Evolutionary conservation across 2,888 invertebrate species (phyloP), one percentile per base, ranked within the genome.

Genomic region (Nomada goodeniana): DNA sequence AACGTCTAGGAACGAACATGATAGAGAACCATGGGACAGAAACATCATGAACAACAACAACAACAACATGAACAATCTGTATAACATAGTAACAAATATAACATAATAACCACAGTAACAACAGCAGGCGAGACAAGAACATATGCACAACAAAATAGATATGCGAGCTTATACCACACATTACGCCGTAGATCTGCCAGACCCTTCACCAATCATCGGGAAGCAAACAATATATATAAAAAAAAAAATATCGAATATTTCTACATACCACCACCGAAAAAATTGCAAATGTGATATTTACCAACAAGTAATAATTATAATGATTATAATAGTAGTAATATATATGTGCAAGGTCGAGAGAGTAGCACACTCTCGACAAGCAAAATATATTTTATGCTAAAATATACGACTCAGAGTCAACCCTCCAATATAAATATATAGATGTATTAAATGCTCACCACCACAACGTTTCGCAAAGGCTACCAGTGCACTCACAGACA

Each of bases 401-500:
- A 44, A 53, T 57, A 84, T 78, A 85, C 83, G 81, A 67, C 65
- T 80, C 77, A 83, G 61, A 70, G 70, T 83, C 75, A 72, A 79
- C 75, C 71, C 76, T 84, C 69, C 79, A 80, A 36, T 80, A 76
- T 72, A 36, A 1, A 23, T 23, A 23, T 71, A 70, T 52, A 77
- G 65, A 74, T 69, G 84, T 74, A 59, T 84, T 86, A 86, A 86
- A 87, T 88, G 89, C 88, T 90, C 90, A 90, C 89, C 90, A 91
- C 89, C 90, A 91, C 90, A 90, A 91, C 90, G 91, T 91, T 89
- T 87, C 88, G 85, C 90, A 91, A 92, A 88, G 92, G 91, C 92
- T 92, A 92, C 91, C 90, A 92, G 91, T 91, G 93, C 93, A 93
- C 93, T 93, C 93, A 93, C 93, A 93, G 93, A 93, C 93, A 93